Percentiles rank a stretch among this genome's conserved stretches.
phyloP scores from a whole-genome alignment of 2,888 invertebrate genomes.

The Oeneis ivallda region DNA sequence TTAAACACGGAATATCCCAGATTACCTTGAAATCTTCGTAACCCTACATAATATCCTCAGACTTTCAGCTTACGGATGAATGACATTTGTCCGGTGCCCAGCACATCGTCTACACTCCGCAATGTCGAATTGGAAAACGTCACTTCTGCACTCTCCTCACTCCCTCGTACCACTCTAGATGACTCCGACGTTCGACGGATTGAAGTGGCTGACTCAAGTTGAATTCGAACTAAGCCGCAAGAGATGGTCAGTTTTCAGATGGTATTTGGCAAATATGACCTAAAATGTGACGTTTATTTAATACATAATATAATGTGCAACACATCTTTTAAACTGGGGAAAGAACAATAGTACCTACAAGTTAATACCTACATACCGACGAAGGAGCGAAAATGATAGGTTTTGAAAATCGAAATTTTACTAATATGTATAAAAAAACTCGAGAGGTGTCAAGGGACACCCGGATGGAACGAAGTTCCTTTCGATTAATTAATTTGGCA shows the following conservation, averaged over 20 bases:
- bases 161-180: constrained; percentile 26
- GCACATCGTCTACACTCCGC: constrained; percentile 26
- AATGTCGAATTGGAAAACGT: constrained; percentile 30
- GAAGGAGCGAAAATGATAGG: too few species aligned
- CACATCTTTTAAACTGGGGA: too few species aligned
- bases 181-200: constrained; percentile 33
- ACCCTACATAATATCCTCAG: constrained; percentile 6
- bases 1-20: too few species aligned
- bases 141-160: constrained; percentile 14
- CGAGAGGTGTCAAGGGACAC: too few species aligned
- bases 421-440: too few species aligned
- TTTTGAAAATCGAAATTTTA: too few species aligned
- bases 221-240: constrained; percentile 7
- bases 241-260: constrained; percentile 10
- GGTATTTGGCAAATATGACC: not conserved
- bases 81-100: constrained; percentile 22
- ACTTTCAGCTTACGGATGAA: constrained; percentile 18
- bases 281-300: too few species aligned
- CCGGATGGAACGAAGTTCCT: too few species aligned
- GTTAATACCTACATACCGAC: too few species aligned
- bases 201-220: constrained; percentile 32
- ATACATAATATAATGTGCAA: too few species aligned
- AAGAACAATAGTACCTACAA: too few species aligned
- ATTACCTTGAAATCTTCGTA: not conserved
- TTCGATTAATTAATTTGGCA: too few species aligned